phyloP scores from a whole-genome alignment of 2,797 vertebrate genomes.

The Gorsachius magnificus region DNA sequence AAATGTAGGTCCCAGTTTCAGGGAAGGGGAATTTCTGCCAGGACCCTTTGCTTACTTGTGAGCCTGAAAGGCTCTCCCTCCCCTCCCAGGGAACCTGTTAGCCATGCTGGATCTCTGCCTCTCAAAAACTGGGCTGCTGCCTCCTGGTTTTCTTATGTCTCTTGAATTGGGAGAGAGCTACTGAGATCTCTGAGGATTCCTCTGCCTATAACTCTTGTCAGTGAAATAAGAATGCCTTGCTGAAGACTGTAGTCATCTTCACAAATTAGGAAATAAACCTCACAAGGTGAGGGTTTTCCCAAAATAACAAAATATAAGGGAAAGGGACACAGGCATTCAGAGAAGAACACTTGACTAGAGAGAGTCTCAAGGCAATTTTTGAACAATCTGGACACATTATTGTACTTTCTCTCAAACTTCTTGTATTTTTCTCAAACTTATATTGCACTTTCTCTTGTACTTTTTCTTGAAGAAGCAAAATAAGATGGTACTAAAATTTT shows the following conservation, averaged over 20 bases:
- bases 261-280: neutral
- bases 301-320: neutral
- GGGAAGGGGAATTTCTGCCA: neutral
- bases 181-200: neutral
- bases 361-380: slow-evolving; percentile 26
- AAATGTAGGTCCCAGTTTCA: neutral
- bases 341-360: neutral
- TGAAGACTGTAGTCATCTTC: neutral
- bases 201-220: neutral
- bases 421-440: neutral
- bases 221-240: neutral
- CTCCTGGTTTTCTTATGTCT: neutral
- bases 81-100: neutral
- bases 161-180: neutral
- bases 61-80: neutral
- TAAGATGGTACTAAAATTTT: slow-evolving; percentile 44
- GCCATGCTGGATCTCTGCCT: neutral
- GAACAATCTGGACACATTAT: neutral
- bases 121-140: neutral
- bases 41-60: neutral
- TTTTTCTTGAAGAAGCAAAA: slow-evolving; percentile 44
- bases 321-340: neutral
- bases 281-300: neutral
- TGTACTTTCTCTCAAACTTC: neutral
- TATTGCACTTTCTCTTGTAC: slow-evolving; percentile 5